phyloP scores from a whole-genome alignment of 2,113 vertebrate species.

The Gorilla gorilla region DNA sequence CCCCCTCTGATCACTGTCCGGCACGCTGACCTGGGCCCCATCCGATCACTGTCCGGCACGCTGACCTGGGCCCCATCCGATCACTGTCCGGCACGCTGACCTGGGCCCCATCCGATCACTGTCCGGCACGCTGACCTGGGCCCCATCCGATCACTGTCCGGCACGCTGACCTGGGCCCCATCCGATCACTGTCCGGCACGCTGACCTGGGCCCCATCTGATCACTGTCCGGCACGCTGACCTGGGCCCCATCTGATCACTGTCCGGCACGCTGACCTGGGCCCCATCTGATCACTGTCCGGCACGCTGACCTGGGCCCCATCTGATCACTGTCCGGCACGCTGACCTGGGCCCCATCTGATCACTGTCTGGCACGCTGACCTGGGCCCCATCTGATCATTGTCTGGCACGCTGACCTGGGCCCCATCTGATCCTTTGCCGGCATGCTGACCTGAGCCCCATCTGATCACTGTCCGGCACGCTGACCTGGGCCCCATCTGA shows the following conservation, averaged over 20 bases:
- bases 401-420: neutral
- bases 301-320: neutral
- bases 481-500: neutral
- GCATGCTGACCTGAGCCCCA: neutral
- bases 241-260: neutral
- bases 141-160: fast-evolving
- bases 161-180: neutral
- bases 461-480: too few species aligned
- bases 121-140: neutral
- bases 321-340: too few species aligned
- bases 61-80: neutral
- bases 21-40: neutral
- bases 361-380: neutral
- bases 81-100: neutral
- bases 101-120: too few species aligned
- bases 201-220: neutral
- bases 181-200: fast-evolving
- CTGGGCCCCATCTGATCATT: too few species aligned
- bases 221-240: neutral
- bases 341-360: neutral
- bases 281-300: fast-evolving
- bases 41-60: too few species aligned
- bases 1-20: too few species aligned
- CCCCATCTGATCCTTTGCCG: too few species aligned
- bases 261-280: neutral